Evolutionary conservation across 2,113 vertebrate genomes (phyloP), one percentile per base, ranked within the genome.

Genomic region (Malurus melanocephalus): DNA sequence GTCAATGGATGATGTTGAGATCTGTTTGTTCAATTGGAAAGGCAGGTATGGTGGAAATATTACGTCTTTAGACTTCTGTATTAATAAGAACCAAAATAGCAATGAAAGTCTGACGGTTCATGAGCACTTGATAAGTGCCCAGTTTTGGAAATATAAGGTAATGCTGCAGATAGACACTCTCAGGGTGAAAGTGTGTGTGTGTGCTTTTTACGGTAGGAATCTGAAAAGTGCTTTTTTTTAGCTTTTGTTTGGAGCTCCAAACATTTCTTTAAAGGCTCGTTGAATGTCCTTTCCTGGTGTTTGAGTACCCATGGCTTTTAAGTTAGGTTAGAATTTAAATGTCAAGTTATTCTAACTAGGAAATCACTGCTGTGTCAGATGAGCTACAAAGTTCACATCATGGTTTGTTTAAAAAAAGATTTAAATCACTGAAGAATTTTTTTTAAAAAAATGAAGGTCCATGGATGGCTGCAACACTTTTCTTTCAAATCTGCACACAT

Each of bases 1-100:
- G 80, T 85, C 87, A 86, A 38, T 88, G 82, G 86, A 88, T 94
- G 92, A 93, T 85, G 61, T 91, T 94, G 73, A 91, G 88, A 88
- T 91, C 77, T 83, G 53, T 95, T 94, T 93, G 57, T 91, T 69
- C 88, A 75, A 56, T 85, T 93, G 88, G 88, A 94, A 77, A 80
- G 94, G 53, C 95, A 93, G 93, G 90, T 93, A 86, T 28, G 80
- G n/a, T 93, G 80, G 66, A 61, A 81, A 45, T 53, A 12, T 84
- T 65, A 20, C 35, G 35, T 64, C 45, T 83, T 94, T 81, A 56
- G 84, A 79, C 46, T 90, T 87, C 71, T 69, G 21, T 43, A n/a
- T 73, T 88, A 76, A 33, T 85, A 57, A 53, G 27, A 90, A 45
- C 60, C 59, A 81, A 26, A 57, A 45, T 66, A 66, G 60, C 57